A percentile compares a stretch with the other conserved stretches of the same genome.
phyloP scores from a whole-genome alignment of 2,113 vertebrate species.

The Nannobrachium achirus region DNA sequence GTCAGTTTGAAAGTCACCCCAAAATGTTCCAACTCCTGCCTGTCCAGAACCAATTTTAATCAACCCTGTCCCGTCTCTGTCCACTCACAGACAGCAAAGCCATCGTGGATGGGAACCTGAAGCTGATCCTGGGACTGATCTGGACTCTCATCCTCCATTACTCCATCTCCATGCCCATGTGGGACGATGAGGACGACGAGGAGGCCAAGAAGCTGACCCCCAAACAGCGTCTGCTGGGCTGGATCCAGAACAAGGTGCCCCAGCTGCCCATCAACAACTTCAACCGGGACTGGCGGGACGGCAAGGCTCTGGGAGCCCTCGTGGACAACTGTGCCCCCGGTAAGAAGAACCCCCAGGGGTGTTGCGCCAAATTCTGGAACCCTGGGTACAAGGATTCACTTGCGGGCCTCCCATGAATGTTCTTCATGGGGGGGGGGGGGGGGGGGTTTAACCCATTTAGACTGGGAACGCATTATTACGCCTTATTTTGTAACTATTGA shows the following conservation, averaged over 20 bases:
- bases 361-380: neutral
- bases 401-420: no score
- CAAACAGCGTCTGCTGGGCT: slow-evolving; percentile 93
- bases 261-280: slow-evolving; percentile 96
- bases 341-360: slow-evolving; percentile 65
- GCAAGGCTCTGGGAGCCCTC: slow-evolving; percentile 92
- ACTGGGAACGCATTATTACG: no score
- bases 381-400: no score
- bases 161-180: slow-evolving; percentile 98
- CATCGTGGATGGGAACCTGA: slow-evolving; percentile 95
- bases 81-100: slow-evolving; percentile 89
- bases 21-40: no score
- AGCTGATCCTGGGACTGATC: slow-evolving; percentile 94
- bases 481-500: no score
- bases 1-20: no score
- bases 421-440: no score
- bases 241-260: slow-evolving; percentile 96
- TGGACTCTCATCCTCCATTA: slow-evolving; percentile 98
- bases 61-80: slow-evolving; percentile 33
- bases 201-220: slow-evolving; percentile 91
- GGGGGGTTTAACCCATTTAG: no score
- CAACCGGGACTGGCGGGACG: slow-evolving; percentile 91
- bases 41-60: neutral
- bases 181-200: slow-evolving; percentile 95
- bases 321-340: slow-evolving; percentile 94